Base-by-base conservation (phyloP, 1,140 invertebrate species). In the Drosophila dunni region DNA sequence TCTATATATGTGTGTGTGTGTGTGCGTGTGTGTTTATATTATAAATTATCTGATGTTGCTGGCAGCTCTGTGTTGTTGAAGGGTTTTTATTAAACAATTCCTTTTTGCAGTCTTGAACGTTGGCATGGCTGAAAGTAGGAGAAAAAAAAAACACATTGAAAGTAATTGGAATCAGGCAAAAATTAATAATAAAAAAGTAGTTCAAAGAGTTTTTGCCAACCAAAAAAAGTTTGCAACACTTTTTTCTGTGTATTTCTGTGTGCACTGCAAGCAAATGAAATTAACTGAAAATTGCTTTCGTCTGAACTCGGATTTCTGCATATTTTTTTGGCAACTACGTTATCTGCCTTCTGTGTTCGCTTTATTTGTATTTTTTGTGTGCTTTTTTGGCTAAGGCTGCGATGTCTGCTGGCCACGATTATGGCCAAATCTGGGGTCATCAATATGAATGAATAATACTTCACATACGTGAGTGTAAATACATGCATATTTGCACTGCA, bases 91-190 rank as follows among this genome's bases (percentile, higher is more conserved):
- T 66, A 48, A 75, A 77, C 84, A 88, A 88, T 88, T 88, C 84
- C 80, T 83, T 63, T 70, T 83, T 74, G 63, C 84, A 88, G 84
- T 88, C 83, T 88, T 86, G 63, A 73, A 67, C 64, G 71, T 88
- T 80, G 84, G 66, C 78, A 74, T 83, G 67, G 70, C 84, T 88
- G 75, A 54, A 88, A 72, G 0, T n/a, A n/a, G 13, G 34, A 53
- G 7, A 11, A 34, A 4, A 38, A 40, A 56, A 24, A 54, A 62
- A 64, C 6, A 60, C 62, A 60, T 44, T 48, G 13, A 58, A 71
- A 48, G 48, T 29, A 82, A 9, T 13, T 33, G 40, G 36, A 33
- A 44, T 11, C 20, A 24, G 36, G 13, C 56, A 3, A 44, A 63
- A 54, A 67, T 29, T 29, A 29, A 29, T 51, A 65, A 61, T 58